phyloP scores from a whole-genome alignment of 2,113 vertebrate genomes.

The Nothocercus nigrocapillus region DNA sequence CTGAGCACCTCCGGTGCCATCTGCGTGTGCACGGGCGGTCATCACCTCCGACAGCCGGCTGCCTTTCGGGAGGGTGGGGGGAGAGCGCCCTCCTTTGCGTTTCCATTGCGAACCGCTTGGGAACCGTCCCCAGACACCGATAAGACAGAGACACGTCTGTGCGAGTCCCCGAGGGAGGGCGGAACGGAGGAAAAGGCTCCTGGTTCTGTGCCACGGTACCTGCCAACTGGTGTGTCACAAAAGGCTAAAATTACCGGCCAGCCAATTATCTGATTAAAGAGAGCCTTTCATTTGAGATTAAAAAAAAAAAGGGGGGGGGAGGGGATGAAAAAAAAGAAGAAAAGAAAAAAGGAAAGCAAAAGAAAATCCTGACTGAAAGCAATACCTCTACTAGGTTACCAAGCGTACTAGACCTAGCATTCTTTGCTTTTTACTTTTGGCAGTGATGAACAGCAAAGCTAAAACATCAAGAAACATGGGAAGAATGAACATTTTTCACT shows the following conservation, averaged over 20 bases:
- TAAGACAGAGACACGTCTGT: slow-evolving; percentile 79
- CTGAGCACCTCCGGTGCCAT: slow-evolving; percentile 75
- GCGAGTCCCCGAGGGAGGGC: slow-evolving; percentile 74
- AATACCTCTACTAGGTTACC: slow-evolving; percentile 73
- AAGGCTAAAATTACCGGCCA: slow-evolving; percentile 81
- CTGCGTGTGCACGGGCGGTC: slow-evolving; percentile 58
- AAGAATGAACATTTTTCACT: slow-evolving; percentile 56
- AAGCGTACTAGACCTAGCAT: not conserved
- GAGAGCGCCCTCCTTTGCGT: slow-evolving; percentile 19
- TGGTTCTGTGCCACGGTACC: slow-evolving; percentile 80
- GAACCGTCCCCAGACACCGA: slow-evolving; percentile 62
- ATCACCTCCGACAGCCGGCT: slow-evolving; percentile 79
- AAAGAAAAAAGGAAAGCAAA: slow-evolving; percentile 9
- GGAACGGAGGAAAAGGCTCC: slow-evolving; percentile 70
- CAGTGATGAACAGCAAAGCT: slow-evolving; percentile 54
- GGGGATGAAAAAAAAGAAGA: not conserved
- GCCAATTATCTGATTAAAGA: slow-evolving; percentile 88
- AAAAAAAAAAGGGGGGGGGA: not conserved
- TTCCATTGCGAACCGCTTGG: slow-evolving; percentile 72
- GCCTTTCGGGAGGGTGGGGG: not conserved
- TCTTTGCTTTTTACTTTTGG: slow-evolving; percentile 47
- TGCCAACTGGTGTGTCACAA: slow-evolving; percentile 94
- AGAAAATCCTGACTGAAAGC: slow-evolving; percentile 73
- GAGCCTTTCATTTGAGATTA: slow-evolving; percentile 78
- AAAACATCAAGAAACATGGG: slow-evolving; percentile 4